These are phyloP conservation scores for Epizoanthus fatuus DNA, from an alignment of 92 coral and sea anemone genomes.

Conservation along the genomic window DNA sequence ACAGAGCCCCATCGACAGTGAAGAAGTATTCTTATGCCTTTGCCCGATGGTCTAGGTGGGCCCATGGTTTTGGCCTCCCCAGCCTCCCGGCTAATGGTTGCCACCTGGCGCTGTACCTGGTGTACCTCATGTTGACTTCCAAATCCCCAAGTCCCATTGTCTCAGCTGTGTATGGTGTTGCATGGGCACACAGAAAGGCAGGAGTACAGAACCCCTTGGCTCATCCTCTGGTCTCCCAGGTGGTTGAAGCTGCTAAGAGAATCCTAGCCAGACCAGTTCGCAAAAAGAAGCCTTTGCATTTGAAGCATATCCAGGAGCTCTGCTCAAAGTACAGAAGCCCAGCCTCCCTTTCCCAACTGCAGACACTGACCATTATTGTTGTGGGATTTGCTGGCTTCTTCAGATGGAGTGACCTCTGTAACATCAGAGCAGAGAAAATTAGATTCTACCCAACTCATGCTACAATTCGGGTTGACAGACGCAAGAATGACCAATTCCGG, in stretches of 20 bases:
- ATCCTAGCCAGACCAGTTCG: slow-evolving; percentile 44
- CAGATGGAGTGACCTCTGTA: slow-evolving; percentile 55
- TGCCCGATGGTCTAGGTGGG: slow-evolving; percentile 59
- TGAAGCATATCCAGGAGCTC: slow-evolving; percentile 53
- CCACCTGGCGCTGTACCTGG: slow-evolving; percentile 51
- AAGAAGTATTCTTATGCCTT: slow-evolving; percentile 43
- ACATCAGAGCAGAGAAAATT: slow-evolving; percentile 38
- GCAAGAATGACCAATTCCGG: slow-evolving; percentile 49
- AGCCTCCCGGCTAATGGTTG: slow-evolving; percentile 30
- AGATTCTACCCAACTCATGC: slow-evolving; percentile 34
- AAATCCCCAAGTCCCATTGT: slow-evolving; percentile 48
- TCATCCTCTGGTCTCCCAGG: slow-evolving; percentile 53
- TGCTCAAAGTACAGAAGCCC: slow-evolving; percentile 45
- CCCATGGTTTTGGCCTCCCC: slow-evolving; percentile 40
- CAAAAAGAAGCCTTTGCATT: slow-evolving; percentile 53
- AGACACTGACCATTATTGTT: slow-evolving; percentile 49
- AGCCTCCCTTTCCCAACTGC: slow-evolving; percentile 51
- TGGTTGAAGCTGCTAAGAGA: slow-evolving; percentile 46
- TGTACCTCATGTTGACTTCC: slow-evolving; percentile 31
- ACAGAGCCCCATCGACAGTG: slow-evolving; percentile 58
- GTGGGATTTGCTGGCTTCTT: slow-evolving; percentile 65
- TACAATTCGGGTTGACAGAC: slow-evolving; percentile 5
- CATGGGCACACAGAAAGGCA: slow-evolving; percentile 59
- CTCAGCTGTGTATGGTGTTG: slow-evolving; percentile 53
- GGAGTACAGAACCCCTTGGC: slow-evolving; percentile 32